Percentiles rank a stretch among this genome's conserved stretches.
phyloP scores from a whole-genome alignment of 2,888 invertebrate species.

The Selenia dentaria region DNA sequence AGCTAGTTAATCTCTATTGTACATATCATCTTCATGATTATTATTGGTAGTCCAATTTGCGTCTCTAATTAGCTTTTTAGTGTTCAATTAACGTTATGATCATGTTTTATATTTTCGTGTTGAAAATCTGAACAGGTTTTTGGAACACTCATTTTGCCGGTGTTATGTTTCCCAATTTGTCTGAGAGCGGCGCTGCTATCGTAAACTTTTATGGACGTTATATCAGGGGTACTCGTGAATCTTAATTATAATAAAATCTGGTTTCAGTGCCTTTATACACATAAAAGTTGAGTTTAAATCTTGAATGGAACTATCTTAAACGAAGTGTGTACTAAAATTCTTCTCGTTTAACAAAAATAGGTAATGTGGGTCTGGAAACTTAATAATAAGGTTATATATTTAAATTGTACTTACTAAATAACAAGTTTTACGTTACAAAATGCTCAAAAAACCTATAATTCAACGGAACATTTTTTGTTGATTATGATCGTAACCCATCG shows the following conservation, averaged over 20 bases:
- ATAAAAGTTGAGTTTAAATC: conserved; percentile 40
- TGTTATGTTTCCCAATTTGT: conserved; percentile 40
- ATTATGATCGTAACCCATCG: conserved; percentile 48
- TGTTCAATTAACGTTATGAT: conserved; percentile 24
- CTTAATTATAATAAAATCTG: conserved; percentile 43
- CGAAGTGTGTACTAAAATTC: conserved; percentile 33
- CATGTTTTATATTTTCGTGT: conserved; percentile 25
- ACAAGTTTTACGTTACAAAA: background rate
- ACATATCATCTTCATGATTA: conserved; percentile 44
- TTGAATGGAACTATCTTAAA: conserved; percentile 34
- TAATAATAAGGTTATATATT: conserved; percentile 1
- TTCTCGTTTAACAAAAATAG: conserved; percentile 21
- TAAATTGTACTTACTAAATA: too few relatives aligned
- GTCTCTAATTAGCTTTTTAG: conserved; percentile 19
- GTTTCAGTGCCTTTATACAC: conserved; percentile 38
- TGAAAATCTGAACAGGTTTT: conserved; percentile 34
- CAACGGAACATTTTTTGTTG: conserved; percentile 64
- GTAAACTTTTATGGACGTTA: conserved; percentile 41
- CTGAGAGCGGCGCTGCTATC: conserved; percentile 36
- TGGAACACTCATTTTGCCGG: conserved; percentile 31
- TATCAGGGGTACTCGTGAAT: conserved; percentile 41
- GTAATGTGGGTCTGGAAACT: conserved; percentile 22
- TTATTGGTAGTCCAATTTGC: conserved; percentile 32
- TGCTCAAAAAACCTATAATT: conserved; percentile 7
- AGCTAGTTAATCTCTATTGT: conserved; percentile 64